These are phyloP conservation scores for Sminthopsis crassicaudata DNA, from an alignment of 2,113 vertebrate species.

Conservation along the genomic window DNA sequence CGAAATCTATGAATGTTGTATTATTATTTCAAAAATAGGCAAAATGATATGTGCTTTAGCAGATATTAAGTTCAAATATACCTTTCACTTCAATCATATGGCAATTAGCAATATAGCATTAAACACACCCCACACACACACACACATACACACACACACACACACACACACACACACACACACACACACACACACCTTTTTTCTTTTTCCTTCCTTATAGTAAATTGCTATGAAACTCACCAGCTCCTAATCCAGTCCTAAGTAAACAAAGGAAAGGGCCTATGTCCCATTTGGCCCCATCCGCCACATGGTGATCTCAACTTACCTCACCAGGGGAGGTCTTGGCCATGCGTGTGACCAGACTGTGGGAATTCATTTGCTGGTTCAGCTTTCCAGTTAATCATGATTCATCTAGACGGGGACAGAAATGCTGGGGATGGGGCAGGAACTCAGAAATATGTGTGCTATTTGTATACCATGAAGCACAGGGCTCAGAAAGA, in stretches of 20 bases:
- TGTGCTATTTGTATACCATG: not conserved
- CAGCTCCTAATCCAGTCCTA: constrained; percentile 55
- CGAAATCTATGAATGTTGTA: constrained; percentile 54
- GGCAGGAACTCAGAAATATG: not conserved
- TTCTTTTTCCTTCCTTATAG: too few species aligned
- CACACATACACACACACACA: not conserved
- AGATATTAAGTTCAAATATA: constrained; percentile 57
- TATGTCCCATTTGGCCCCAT: not conserved
- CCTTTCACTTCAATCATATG: constrained; percentile 35
- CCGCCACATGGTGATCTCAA: not conserved
- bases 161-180: not conserved
- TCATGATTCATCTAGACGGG: not conserved
- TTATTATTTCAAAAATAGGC: constrained; percentile 48
- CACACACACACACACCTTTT: not conserved
- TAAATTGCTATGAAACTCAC: constrained; percentile 29
- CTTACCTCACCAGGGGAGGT: not conserved
- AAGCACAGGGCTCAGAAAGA: not conserved
- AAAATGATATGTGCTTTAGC: constrained; percentile 47
- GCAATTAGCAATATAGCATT: constrained; percentile 56
- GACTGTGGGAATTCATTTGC: not conserved
- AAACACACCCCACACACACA: not conserved
- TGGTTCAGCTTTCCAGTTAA: not conserved
- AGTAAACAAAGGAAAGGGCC: constrained; percentile 60
- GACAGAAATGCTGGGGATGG: too few species aligned
- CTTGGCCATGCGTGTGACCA: not conserved